A percentile compares a stretch with the other conserved stretches of the same genome.
Conservation (phyloP, 2,113 vertebrate species). For the Nesoenas mayeri region DNA sequence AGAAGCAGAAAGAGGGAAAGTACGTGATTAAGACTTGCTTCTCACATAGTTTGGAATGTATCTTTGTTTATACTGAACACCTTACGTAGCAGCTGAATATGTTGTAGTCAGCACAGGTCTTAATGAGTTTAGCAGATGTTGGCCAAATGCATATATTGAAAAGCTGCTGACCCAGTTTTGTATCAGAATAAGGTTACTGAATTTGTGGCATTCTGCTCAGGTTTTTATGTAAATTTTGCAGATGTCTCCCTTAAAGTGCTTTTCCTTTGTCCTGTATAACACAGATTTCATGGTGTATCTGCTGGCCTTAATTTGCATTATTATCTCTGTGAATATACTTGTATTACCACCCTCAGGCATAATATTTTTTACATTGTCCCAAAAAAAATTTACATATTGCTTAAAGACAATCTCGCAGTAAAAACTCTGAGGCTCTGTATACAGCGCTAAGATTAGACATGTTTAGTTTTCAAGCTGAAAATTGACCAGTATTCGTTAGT, state of each 20-base stretch:
- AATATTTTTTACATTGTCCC: not conserved
- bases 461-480: not conserved
- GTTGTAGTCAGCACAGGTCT: not conserved
- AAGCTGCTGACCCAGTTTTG: not conserved
- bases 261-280: not conserved
- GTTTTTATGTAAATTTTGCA: not conserved
- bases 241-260: not conserved
- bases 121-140: not conserved
- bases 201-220: not conserved
- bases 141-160: not conserved
- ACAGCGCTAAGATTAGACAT: not conserved
- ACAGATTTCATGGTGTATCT: not conserved
- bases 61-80: not conserved
- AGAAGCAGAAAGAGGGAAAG: not conserved
- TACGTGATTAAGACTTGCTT: not conserved
- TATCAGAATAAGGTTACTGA: not conserved
- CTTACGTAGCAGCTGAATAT: rapidly evolving
- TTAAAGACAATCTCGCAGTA: not conserved
- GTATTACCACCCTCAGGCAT: not conserved
- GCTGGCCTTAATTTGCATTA: not conserved
- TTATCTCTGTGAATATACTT: not conserved
- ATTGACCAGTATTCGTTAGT: not conserved
- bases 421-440: not conserved
- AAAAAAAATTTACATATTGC: not conserved
- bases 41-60: not conserved